Evolutionary conservation across 2,113 vertebrate species (phyloP), one percentile per base, ranked within the genome.

Genomic region (Antechinus stuartii): DNA sequence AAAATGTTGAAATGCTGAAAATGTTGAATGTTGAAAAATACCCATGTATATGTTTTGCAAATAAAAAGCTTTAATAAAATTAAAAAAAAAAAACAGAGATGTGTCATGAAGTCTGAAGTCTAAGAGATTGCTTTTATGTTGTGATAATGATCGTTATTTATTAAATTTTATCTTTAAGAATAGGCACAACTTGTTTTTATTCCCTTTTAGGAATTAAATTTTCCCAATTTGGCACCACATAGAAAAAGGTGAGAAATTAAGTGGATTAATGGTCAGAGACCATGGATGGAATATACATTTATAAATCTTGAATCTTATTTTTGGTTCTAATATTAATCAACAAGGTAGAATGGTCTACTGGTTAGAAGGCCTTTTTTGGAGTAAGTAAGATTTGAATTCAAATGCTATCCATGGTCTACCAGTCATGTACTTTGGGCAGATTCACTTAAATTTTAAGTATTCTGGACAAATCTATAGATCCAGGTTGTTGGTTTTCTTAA

Each of bases 301-400:
- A 10, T n/a, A 76, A n/a, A n/a, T n/a, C n/a, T n/a, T n/a, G 19
- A 93, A 96, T 91, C 11, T 91, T n/a, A 84, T 92, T 95, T n/a
- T 94, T 89, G 27, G 23, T 6, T 56, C 92, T 93, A 25, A 3
- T 8, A 53, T 68, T 24, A 68, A 92, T 22, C 68, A 56, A 0
- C 30, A 35, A 16, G 14, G 30, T n/a, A 35, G 10, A 12, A 61
- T 30, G 2, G 57, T 61, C 57, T 30, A 12, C 27, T 61, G 27
- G 57, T 61, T 61, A 61, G 27, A 61, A 61, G 27, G 57, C 27
- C 35, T 14, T n/a, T 14, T n/a, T 76, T 16, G 14, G 4, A 76
- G 30, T 19, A 4, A 76, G 3, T 19, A 76, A n/a, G 3, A 14
- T 68, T 11, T n/a, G 12, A 30, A 27, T 35, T 68, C 27, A 68